A percentile compares a stretch with the other conserved stretches of the same genome.
Conservation (phyloP, 2,888 invertebrate species). For the Nephrotoma flavescens region DNA sequence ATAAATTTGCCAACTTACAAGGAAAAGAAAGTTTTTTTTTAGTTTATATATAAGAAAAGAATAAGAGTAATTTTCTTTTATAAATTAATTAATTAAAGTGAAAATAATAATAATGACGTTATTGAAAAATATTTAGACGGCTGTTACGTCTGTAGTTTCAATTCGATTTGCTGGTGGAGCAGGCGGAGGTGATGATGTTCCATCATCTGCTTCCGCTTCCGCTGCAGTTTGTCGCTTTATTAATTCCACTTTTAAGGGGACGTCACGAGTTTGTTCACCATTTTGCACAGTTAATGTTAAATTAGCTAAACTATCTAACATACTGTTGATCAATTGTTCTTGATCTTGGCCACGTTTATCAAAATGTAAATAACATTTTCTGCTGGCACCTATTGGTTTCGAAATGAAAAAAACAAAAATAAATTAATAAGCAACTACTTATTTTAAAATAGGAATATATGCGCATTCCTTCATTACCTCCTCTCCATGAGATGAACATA, state of each 20-base stretch:
- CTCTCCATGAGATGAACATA: conserved; percentile 61
- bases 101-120: not conserved
- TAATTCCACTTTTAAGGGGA: conserved; percentile 26
- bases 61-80: not conserved
- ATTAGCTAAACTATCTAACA: conserved; percentile 27
- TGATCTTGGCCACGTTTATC: conserved; percentile 40
- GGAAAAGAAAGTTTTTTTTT: not conserved
- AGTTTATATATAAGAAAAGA: not conserved
- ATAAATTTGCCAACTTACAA: not conserved
- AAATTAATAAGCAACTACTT: not conserved
- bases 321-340: conserved; percentile 27
- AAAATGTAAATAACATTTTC: conserved; percentile 61
- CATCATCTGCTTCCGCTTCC: not conserved
- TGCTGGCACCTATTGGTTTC: conserved; percentile 37
- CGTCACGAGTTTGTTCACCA: conserved; percentile 18
- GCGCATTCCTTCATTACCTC: conserved; percentile 11
- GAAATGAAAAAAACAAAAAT: not conserved
- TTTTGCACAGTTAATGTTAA: conserved; percentile 19
- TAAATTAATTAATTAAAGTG: not conserved
- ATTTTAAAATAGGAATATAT: not conserved
- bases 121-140: not conserved
- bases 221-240: conserved; percentile 14
- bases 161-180: not conserved
- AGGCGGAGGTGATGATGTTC: not conserved
- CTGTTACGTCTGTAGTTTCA: not conserved